Evolutionary conservation across 2,113 vertebrate species (phyloP).

Genomic region (Rallus limicola): DNA sequence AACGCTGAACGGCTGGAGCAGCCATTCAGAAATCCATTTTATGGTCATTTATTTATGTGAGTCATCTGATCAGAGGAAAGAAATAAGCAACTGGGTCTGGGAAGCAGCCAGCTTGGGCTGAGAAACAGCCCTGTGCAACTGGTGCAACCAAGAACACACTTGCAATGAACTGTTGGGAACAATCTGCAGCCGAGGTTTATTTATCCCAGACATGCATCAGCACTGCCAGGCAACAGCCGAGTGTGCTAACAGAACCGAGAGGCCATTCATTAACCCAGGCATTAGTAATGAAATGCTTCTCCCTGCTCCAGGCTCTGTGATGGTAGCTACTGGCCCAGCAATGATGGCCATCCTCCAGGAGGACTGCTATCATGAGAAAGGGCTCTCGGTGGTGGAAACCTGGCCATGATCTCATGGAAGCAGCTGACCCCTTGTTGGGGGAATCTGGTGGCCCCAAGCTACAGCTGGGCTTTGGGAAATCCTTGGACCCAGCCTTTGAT

Average conservation of each 20-base stretch:
- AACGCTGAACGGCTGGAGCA: not conserved
- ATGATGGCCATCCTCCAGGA: not conserved
- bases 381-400: not conserved
- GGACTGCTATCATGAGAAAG: not conserved
- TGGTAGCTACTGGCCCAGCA: not conserved
- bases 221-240: not conserved
- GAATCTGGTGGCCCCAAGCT: not conserved
- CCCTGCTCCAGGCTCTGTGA: not conserved
- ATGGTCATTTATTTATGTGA: not conserved
- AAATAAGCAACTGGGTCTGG: not conserved
- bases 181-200: not conserved
- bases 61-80: not conserved
- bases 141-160: not conserved
- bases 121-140: not conserved
- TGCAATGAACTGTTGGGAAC: not conserved
- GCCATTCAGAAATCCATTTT: conserved; percentile 18
- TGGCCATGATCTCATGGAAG: not conserved
- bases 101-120: not conserved
- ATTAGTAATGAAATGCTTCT: not conserved
- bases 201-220: not conserved
- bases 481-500: not conserved
- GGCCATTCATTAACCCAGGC: not conserved
- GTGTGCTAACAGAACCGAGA: not conserved
- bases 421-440: accelerated
- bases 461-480: not conserved